Evolutionary conservation across 30 jellyfish, hydroid and myxozoan genomes (phyloP), one percentile per base, ranked within the genome.

Genomic region (Turritopsis dohrnii): DNA sequence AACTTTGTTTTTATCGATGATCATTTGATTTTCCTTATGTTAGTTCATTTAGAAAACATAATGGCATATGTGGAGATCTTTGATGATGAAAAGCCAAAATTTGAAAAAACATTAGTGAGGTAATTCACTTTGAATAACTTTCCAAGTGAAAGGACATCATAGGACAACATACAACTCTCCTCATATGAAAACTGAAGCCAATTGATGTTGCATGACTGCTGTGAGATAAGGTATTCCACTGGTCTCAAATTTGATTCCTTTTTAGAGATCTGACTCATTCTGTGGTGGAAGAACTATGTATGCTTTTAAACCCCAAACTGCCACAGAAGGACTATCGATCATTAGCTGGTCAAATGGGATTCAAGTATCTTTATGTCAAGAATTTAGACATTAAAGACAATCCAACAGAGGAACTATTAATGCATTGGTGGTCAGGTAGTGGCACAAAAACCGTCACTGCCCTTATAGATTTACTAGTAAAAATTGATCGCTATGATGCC

Each of bases 381-480:
- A 86, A 87, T 77, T 71, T 31, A 52, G 94, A 91, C 22, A 18
- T 79, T 25, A 74, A 79, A 23, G 21, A 19, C 27, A 84, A 91
- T 28, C 97, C 97, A 0, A 86, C 97, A 0, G 79, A 66, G 81
- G 90, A 81, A 0, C 75, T 91, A 21, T 84, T 91, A 27, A 21
- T 29, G 19, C 81, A 84, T 16, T 91, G 97, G 97, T 82, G 90
- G 90, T 74, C 84, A 7, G 93, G 87, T 52, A 24, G 30, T n/a
- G 77, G 77, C 19, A n/a, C 77, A 0, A 69, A 69, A 69, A n/a
- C 30, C 19, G 77, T 69, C 1, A 69, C 77, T n/a, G 77, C 28
- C 19, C 30, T 69, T 8, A 69, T 69, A n/a, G 77, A 69, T 7
- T 21, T 69, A 8, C 19, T 69, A 0, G 30, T n/a, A 16, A 23